phyloP scores from a whole-genome alignment of 1,140 invertebrate genomes.

The Calephelis virginiensis region DNA sequence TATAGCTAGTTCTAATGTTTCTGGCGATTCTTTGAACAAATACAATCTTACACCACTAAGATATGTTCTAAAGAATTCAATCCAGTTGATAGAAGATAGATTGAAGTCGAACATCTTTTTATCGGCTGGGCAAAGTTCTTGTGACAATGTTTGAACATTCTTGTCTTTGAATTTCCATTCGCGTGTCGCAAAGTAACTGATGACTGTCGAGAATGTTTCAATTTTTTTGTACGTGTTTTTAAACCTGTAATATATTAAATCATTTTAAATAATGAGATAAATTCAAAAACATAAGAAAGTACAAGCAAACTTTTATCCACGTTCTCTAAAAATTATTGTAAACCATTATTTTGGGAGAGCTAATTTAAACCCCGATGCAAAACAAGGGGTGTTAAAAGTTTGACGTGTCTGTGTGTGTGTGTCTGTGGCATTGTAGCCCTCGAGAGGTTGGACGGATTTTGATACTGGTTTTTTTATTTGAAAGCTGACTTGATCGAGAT shows the following conservation, averaged over 20 bases:
- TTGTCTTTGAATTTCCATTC: conserved; percentile 9
- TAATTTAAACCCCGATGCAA: too few relatives aligned
- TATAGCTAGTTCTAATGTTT: conserved; percentile 1
- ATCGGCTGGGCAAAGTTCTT: neutral
- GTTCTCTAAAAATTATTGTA: too few relatives aligned
- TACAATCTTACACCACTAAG: conserved; percentile 1
- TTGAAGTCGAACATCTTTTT: conserved; percentile 13
- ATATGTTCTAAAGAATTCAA: neutral
- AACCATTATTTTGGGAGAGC: too few relatives aligned
- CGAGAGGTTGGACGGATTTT: too few relatives aligned
- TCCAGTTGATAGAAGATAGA: neutral
- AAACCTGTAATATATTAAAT: conserved; percentile 13
- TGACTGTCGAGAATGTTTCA: conserved; percentile 7
- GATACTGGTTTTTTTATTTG: too few relatives aligned
- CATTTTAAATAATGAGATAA: too few relatives aligned
- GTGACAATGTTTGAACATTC: neutral
- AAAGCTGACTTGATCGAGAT: too few relatives aligned
- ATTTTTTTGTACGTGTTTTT: conserved; percentile 6
- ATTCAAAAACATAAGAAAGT: too few relatives aligned
- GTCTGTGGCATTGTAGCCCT: too few relatives aligned
- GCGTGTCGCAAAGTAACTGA: conserved; percentile 8
- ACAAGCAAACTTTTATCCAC: too few relatives aligned
- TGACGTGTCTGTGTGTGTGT: too few relatives aligned
- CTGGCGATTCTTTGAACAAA: conserved; percentile 1
- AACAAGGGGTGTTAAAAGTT: too few relatives aligned